Percentiles rank a stretch among this genome's conserved stretches.
These are phyloP conservation scores for Leucoraja erinaceus DNA, from an alignment of 2,113 vertebrate species.

Conservation along the genomic window DNA sequence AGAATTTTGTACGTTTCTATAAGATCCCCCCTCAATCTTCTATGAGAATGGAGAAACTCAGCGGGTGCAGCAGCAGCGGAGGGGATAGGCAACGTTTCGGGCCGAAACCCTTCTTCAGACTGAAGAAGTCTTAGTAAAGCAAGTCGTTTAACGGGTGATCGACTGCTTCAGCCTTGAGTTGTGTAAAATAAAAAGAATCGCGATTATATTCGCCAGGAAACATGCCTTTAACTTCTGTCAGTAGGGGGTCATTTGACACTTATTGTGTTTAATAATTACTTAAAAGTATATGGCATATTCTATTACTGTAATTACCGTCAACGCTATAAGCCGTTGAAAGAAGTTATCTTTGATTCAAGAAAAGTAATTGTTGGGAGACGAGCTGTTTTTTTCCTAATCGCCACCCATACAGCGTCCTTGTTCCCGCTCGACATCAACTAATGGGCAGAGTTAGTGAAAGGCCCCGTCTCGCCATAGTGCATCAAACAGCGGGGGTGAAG, in stretches of 20 bases:
- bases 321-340: slow-evolving; percentile 64
- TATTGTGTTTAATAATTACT: slow-evolving; percentile 79
- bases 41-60: too few relatives aligned
- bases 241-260: slow-evolving; percentile 67
- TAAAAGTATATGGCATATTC: slow-evolving; percentile 88
- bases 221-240: slow-evolving; percentile 72
- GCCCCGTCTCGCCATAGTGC: neutral
- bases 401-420: slow-evolving; percentile 62
- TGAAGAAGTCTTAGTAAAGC: too few relatives aligned
- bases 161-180: slow-evolving; percentile 37
- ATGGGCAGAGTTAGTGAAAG: neutral
- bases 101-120: too few relatives aligned
- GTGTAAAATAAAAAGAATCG: slow-evolving; percentile 46
- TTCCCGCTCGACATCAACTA: slow-evolving; percentile 6
- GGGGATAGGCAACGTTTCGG: too few relatives aligned
- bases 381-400: slow-evolving; percentile 50
- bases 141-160: slow-evolving; percentile 13
- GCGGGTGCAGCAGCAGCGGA: too few relatives aligned
- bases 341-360: slow-evolving; percentile 61
- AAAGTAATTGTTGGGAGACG: slow-evolving; percentile 47
- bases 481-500: too few relatives aligned
- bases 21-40: too few relatives aligned
- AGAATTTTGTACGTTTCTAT: too few relatives aligned
- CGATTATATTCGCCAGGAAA: slow-evolving; percentile 63
- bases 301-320: slow-evolving; percentile 94